phyloP scores from a whole-genome alignment of 2,888 invertebrate genomes.

The Acanthosepion lycidas region DNA sequence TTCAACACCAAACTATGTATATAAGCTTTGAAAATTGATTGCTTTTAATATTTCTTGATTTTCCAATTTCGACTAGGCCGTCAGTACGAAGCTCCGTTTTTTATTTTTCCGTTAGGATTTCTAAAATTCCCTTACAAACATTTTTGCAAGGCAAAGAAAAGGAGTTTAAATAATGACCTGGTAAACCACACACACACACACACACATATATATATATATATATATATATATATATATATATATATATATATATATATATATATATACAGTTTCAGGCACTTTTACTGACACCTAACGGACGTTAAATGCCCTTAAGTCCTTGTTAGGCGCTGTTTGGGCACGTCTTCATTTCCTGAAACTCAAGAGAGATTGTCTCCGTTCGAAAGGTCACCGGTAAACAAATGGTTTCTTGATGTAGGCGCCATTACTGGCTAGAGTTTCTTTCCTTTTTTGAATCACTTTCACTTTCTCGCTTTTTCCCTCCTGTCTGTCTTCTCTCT shows the following conservation, averaged over 20 bases:
- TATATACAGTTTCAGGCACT: background rate
- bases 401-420: background rate
- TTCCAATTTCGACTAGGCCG: too few species aligned
- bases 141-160: too few species aligned
- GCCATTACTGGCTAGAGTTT: background rate
- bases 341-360: slow-evolving; percentile 16
- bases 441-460: background rate
- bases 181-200: too few species aligned
- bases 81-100: too few species aligned
- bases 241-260: background rate
- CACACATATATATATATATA: too few species aligned
- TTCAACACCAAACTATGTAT: too few species aligned
- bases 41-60: too few species aligned
- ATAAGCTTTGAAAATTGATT: too few species aligned
- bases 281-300: background rate
- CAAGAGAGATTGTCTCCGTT: background rate
- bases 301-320: background rate
- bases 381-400: background rate
- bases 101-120: too few species aligned
- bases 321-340: background rate
- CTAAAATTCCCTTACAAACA: too few species aligned
- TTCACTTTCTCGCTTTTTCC: background rate
- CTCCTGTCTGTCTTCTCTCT: background rate
- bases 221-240: too few species aligned
- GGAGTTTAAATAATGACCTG: too few species aligned